Conservation (phyloP, 1,140 invertebrate genomes). For the Danaus melanippus region DNA sequence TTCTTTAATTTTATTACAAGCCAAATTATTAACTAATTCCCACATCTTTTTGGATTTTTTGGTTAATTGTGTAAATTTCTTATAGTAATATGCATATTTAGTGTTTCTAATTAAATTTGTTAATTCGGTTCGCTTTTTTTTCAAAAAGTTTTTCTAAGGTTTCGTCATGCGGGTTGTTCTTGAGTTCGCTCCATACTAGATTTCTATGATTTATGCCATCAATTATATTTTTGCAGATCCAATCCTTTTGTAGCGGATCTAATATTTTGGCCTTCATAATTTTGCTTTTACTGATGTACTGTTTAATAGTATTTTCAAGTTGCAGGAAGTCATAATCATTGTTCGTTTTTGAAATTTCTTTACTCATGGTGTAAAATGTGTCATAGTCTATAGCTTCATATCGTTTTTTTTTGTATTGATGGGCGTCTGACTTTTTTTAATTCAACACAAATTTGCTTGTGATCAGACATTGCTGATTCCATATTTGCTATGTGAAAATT, state of each 20-base stretch:
- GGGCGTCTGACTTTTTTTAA: no score
- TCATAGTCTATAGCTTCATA: slow-evolving; percentile 9
- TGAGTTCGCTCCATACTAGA: slow-evolving; percentile 1
- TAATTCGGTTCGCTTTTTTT: no score
- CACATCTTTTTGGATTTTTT: slow-evolving; percentile 13
- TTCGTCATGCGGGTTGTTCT: slow-evolving; percentile 6
- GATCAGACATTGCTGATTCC: no score
- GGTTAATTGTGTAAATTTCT: slow-evolving; percentile 7
- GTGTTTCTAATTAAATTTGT: slow-evolving; percentile 11
- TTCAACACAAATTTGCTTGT: no score
- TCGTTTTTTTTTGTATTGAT: not conserved
- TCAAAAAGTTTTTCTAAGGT: slow-evolving; percentile 1
- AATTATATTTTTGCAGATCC: no score
- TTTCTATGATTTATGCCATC: no score
- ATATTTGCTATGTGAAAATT: no score
- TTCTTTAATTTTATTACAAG: no score
- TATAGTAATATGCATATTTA: slow-evolving; percentile 11
- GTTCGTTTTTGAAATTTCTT: not conserved
- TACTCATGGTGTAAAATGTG: not conserved
- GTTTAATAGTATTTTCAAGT: slow-evolving; percentile 10
- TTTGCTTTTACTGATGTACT: no score
- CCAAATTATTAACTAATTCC: slow-evolving; percentile 11
- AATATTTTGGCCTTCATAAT: slow-evolving; percentile 7
- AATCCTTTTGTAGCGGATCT: slow-evolving; percentile 10
- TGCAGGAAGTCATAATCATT: not conserved